Evolutionary conservation across 2,888 invertebrate species (phyloP).

Genomic region (Apeira syringaria): DNA sequence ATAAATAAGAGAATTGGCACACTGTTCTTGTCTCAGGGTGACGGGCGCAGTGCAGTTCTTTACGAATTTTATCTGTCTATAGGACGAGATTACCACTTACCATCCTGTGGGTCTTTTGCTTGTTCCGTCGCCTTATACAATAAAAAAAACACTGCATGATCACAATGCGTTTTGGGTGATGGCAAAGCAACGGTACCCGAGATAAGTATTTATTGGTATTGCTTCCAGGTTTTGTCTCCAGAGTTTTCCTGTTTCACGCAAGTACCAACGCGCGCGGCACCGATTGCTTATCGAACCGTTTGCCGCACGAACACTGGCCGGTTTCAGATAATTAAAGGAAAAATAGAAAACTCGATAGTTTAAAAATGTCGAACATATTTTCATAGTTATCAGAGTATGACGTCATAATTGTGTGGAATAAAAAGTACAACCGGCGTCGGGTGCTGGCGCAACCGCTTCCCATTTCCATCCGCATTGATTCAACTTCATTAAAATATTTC

Average conservation of each 20-base stretch:
- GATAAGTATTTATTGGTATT: no score
- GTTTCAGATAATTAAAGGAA: slow-evolving; percentile 29
- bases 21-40: no score
- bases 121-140: no score
- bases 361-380: slow-evolving; percentile 48
- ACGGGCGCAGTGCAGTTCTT: no score
- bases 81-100: no score
- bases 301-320: slow-evolving; percentile 20
- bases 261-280: slow-evolving; percentile 7
- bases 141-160: no score
- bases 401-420: slow-evolving; percentile 65
- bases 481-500: slow-evolving; percentile 21
- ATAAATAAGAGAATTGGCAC: no score
- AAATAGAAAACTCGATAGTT: slow-evolving; percentile 28
- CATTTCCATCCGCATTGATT: slow-evolving; percentile 57
- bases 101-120: no score
- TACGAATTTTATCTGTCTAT: no score
- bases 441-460: slow-evolving; percentile 29
- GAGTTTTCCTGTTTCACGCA: slow-evolving; percentile 18
- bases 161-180: no score
- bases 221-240: slow-evolving; percentile 7
- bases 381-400: slow-evolving; percentile 74
- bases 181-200: no score
- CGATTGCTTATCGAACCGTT: slow-evolving; percentile 20
- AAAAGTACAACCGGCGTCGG: slow-evolving; percentile 35